Conservation (phyloP, 2,113 vertebrate species). For the Hucho hucho region DNA sequence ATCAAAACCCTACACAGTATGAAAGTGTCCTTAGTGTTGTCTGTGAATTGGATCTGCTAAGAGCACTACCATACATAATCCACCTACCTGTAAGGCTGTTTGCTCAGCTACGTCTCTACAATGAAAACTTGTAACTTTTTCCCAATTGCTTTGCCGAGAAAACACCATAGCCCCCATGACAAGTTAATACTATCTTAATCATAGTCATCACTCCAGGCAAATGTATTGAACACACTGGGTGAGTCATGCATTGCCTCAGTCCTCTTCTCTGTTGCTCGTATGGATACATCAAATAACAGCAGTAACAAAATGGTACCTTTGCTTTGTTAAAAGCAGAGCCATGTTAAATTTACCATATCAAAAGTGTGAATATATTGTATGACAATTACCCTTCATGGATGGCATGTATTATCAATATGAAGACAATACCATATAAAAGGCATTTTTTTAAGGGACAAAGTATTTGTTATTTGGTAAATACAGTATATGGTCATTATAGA, state of each 20-base stretch:
- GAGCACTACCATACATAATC: neutral
- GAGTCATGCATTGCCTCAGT: neutral
- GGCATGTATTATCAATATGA: neutral
- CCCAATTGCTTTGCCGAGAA: neutral
- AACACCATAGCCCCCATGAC: neutral
- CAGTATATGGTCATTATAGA: too few species aligned
- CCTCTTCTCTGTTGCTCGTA: neutral
- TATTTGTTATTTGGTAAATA: neutral
- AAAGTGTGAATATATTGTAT: neutral
- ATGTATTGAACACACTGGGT: neutral
- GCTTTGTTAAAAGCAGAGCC: neutral
- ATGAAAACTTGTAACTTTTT: neutral
- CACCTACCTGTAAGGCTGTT: neutral
- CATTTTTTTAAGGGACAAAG: neutral
- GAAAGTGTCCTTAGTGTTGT: neutral
- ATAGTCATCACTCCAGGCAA: slow-evolving; percentile 1
- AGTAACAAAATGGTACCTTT: neutral
- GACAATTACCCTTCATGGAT: neutral
- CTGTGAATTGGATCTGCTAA: neutral
- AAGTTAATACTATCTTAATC: slow-evolving; percentile 7
- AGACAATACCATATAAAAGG: neutral
- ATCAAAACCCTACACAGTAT: neutral
- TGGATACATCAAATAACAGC: neutral
- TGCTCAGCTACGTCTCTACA: neutral
- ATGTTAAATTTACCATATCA: neutral